A percentile compares a stretch with the other conserved stretches of the same genome.
phyloP scores from a whole-genome alignment of 2,888 invertebrate species.

The Mesoligia furuncula region DNA sequence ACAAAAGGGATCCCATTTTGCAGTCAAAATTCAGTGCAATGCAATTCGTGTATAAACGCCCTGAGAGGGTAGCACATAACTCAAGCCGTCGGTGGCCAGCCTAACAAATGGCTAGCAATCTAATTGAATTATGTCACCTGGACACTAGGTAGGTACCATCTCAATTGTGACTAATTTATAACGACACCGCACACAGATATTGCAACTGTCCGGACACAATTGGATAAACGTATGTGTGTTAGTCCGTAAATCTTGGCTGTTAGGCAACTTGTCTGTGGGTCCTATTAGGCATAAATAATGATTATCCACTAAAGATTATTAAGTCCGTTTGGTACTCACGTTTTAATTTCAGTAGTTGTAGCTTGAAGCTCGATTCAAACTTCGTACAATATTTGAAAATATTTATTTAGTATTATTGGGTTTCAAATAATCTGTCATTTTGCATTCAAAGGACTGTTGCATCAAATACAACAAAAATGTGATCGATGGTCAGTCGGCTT shows the following conservation, averaged over 20 bases:
- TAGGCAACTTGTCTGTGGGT: slow-evolving; percentile 23
- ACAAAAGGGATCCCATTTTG: slow-evolving; percentile 22
- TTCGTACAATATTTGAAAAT: background rate
- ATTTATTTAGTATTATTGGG: background rate
- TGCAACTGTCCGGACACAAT: slow-evolving; percentile 48
- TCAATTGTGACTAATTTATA: slow-evolving; percentile 83
- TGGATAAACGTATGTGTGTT: slow-evolving; percentile 62
- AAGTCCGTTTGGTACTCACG: too few relatives aligned
- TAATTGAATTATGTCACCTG: slow-evolving; percentile 86
- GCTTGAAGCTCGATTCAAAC: background rate
- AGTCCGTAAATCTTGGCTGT: slow-evolving; percentile 48
- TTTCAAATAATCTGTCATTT: background rate
- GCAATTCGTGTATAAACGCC: slow-evolving; percentile 53
- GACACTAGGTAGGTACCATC: slow-evolving; percentile 77
- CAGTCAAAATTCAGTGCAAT: slow-evolving; percentile 45
- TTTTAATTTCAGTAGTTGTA: background rate
- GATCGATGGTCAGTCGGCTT: background rate
- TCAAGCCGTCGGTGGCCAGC: slow-evolving; percentile 71
- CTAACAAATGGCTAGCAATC: slow-evolving; percentile 81
- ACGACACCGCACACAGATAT: slow-evolving; percentile 71
- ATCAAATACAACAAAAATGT: background rate
- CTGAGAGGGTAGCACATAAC: slow-evolving; percentile 68
- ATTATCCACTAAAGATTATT: background rate
- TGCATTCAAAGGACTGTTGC: slow-evolving; percentile 1
- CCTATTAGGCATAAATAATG: slow-evolving; percentile 18